Evolutionary conservation across 1,140 invertebrate species (phyloP).

Genomic region (Cylas formicarius): DNA sequence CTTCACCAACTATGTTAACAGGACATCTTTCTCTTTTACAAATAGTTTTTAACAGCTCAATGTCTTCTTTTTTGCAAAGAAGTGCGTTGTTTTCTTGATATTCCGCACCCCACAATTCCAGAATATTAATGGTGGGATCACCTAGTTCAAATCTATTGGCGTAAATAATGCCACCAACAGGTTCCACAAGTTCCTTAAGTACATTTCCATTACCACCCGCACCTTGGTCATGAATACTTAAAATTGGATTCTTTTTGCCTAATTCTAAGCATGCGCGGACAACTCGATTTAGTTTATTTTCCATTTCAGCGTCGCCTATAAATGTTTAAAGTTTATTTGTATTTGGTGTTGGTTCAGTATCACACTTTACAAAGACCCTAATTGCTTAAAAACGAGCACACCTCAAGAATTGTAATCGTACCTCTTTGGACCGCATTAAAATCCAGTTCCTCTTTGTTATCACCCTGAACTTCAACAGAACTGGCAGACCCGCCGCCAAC

Average conservation of each 20-base stretch:
- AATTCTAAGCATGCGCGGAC: conserved; percentile 86
- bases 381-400: no score
- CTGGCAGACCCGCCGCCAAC: conserved; percentile 95
- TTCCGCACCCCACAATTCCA: conserved; percentile 97
- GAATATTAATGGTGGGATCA: conserved; percentile 85
- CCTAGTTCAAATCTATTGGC: conserved; percentile 83
- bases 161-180: conserved; percentile 85
- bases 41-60: conserved; percentile 62
- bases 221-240: conserved; percentile 93
- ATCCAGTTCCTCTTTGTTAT: conserved; percentile 80
- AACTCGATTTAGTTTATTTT: conserved; percentile 91
- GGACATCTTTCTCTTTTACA: conserved; percentile 79
- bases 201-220: conserved; percentile 98
- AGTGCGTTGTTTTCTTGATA: conserved; percentile 96
- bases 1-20: conserved; percentile 85
- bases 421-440: conserved; percentile 91
- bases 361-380: no score
- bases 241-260: conserved; percentile 77
- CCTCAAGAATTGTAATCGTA: conserved; percentile 1
- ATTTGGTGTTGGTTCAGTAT: neutral
- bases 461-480: conserved; percentile 87
- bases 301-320: conserved; percentile 93
- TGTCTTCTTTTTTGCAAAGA: conserved; percentile 61
- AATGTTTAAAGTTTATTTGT: conserved; percentile 7
- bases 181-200: conserved; percentile 92